These are phyloP conservation scores for Bradysia coprophila DNA, from an alignment of 1,140 invertebrate genomes.

Conservation along the genomic window DNA sequence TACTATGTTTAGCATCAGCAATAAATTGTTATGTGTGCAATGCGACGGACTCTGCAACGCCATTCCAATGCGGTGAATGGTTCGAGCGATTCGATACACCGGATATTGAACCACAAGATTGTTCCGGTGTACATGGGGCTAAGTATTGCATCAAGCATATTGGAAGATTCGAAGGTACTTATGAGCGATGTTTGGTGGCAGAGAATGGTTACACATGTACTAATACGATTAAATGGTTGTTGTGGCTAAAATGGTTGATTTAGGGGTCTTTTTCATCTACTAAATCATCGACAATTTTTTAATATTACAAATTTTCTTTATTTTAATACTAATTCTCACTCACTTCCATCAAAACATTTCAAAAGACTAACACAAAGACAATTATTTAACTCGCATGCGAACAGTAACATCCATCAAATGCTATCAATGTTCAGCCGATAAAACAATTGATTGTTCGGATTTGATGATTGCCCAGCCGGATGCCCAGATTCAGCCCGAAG, in stretches of 20 bases:
- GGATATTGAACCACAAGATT: constrained; percentile 46
- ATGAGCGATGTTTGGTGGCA: no score
- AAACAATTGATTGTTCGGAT: constrained; percentile 57
- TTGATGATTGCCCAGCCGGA: constrained; percentile 39
- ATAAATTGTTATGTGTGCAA: constrained; percentile 80
- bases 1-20: constrained; percentile 29
- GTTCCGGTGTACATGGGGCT: constrained; percentile 61
- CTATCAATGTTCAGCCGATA: constrained; percentile 61
- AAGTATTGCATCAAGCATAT: constrained; percentile 87
- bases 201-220: no score
- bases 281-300: not conserved
- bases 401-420: constrained; percentile 46
- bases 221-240: constrained; percentile 2
- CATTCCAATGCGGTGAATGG: constrained; percentile 77
- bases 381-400: no score
- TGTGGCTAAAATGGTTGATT: not conserved
- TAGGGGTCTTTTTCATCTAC: not conserved
- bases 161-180: constrained; percentile 76
- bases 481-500: constrained; percentile 32
- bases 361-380: no score
- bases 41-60: constrained; percentile 54
- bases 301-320: no score
- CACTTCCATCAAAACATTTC: no score
- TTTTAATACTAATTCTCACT: no score
- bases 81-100: constrained; percentile 42